Conservation (phyloP, 2,888 invertebrate species). For the Empis livida region DNA sequence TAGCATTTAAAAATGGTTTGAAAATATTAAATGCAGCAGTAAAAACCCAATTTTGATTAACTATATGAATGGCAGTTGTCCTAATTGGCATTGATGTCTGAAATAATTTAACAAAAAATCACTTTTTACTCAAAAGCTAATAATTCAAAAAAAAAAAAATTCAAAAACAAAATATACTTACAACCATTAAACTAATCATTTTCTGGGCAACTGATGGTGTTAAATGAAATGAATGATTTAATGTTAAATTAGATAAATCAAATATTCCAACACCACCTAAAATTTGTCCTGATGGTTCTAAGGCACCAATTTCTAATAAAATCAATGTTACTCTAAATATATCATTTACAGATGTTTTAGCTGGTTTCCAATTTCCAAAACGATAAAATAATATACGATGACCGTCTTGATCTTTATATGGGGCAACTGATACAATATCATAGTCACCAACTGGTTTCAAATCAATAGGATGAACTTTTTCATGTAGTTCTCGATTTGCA, state of each 20-base stretch:
- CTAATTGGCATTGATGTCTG: slow-evolving; percentile 62
- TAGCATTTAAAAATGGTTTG: slow-evolving; percentile 56
- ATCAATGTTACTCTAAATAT: slow-evolving; percentile 58
- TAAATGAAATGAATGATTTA: slow-evolving; percentile 59
- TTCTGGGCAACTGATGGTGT: slow-evolving; percentile 57
- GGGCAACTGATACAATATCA: slow-evolving; percentile 56
- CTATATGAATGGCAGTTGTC: slow-evolving; percentile 60
- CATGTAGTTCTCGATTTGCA: slow-evolving; percentile 52
- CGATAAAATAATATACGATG: slow-evolving; percentile 57
- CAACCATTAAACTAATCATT: slow-evolving; percentile 57
- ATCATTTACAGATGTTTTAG: slow-evolving; percentile 49
- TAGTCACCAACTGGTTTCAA: slow-evolving; percentile 52
- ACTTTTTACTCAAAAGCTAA: background rate
- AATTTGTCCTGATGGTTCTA: slow-evolving; percentile 63
- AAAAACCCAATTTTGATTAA: slow-evolving; percentile 71
- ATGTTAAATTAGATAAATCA: slow-evolving; percentile 55
- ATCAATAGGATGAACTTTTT: slow-evolving; percentile 51
- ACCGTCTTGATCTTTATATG: slow-evolving; percentile 62
- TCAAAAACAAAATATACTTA: too few relatives aligned
- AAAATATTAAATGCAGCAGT: slow-evolving; percentile 66
- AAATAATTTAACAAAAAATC: slow-evolving; percentile 19
- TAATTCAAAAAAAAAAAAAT: background rate
- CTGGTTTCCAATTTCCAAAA: slow-evolving; percentile 65
- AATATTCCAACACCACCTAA: slow-evolving; percentile 65
- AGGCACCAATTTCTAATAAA: slow-evolving; percentile 56